Base-by-base conservation (phyloP, 2,888 invertebrate species). In the Lasius fuliginosus region DNA sequence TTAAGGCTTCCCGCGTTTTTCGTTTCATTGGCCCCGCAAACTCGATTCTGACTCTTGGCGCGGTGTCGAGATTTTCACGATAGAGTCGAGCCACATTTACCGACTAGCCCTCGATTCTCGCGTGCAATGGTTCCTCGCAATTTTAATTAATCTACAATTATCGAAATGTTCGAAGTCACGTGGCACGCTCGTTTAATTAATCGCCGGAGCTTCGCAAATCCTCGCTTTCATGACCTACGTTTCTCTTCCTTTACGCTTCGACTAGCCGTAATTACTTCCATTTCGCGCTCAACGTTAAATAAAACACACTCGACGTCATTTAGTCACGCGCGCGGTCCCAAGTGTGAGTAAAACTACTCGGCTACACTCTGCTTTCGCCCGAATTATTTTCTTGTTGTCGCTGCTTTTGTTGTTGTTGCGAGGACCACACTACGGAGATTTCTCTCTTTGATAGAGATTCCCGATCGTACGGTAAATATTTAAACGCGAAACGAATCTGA, bases 211-310 rank as follows among this genome's bases (percentile, higher is more conserved):
- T 53, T 76, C 23, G 64, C 46, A 62, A 79, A 62, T 46, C 27
- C 46, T 71, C 73, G 46, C 36, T 71, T n/a, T 36, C 33, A 56
- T 15, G 23, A 23, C 53, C 42, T 18, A 56, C 49, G 42, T 58
- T 53, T 42, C 60, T 82, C 85, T 82, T 75, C 75, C 83, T 86
- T 89, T 81, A 85, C 88, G 85, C 82, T 85, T 84, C 84, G 82
- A 83, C 73, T 76, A 86, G 40, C 81, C 74, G 86, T 89, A 90
- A 88, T 90, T 90, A 89, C 88, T 90, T 90, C 86, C 87, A 89
- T 87, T 88, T 83, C 71, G 40, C 82, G 73, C 62, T 85, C 82
- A 67, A 86, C 86, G 81, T 89, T 90, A 90, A 90, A 90, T 90
- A 90, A 90, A 90, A 87, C 84, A 89, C 79, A 85, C 85, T 77